phyloP scores from a whole-genome alignment of 2,797 vertebrate species.

The Arctocebus calabarensis region DNA sequence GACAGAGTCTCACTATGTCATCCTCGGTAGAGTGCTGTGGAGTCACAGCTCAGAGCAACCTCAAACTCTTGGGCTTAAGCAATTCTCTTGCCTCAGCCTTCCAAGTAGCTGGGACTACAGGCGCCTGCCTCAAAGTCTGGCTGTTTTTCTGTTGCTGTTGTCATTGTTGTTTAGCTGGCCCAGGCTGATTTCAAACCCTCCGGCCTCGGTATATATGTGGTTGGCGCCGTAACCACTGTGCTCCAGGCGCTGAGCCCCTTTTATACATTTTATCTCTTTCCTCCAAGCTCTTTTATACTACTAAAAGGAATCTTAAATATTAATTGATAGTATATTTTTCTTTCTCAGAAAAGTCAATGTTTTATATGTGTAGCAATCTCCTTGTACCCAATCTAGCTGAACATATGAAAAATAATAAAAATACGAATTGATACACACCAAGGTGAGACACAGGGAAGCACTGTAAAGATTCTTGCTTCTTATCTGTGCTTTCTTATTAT shows the following conservation, averaged over 20 bases:
- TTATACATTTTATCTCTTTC: background rate
- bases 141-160: too few species aligned
- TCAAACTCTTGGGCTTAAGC: too few species aligned
- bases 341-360: background rate
- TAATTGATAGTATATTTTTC: slow-evolving; percentile 32
- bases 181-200: too few species aligned
- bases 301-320: slow-evolving; percentile 33
- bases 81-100: too few species aligned
- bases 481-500: slow-evolving; percentile 8
- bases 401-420: slow-evolving; percentile 9
- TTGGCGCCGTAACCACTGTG: too few species aligned
- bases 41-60: too few species aligned
- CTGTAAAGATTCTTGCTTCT: background rate
- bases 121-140: too few species aligned
- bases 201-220: too few species aligned
- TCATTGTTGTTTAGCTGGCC: too few species aligned
- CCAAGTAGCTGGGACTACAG: too few species aligned
- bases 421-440: background rate
- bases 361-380: background rate
- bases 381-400: background rate
- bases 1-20: too few species aligned
- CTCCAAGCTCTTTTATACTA: background rate
- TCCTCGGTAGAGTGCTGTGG: too few species aligned
- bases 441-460: background rate
- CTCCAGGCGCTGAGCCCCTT: background rate